Conservation (phyloP, 2,113 vertebrate genomes). For the Brachirus orientalis region DNA sequence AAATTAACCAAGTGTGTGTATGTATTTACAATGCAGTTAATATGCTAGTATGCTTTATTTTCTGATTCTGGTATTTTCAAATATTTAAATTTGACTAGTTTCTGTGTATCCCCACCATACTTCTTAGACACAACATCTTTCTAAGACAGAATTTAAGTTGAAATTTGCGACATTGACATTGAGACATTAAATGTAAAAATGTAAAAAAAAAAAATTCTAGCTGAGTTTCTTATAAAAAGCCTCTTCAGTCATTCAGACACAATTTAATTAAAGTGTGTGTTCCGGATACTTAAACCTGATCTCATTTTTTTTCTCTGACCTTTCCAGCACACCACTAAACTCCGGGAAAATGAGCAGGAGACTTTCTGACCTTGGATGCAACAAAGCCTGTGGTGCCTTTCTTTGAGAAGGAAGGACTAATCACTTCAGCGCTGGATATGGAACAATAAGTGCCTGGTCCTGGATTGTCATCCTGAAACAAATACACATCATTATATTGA, state of each 20-base stretch:
- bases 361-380: slow-evolving; percentile 75
- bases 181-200: no score
- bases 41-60: no score
- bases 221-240: no score
- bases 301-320: neutral
- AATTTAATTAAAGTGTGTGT: neutral
- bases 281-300: neutral
- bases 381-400: slow-evolving; percentile 85
- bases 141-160: no score
- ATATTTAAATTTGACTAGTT: no score
- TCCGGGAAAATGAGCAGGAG: neutral
- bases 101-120: no score
- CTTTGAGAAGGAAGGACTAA: slow-evolving; percentile 81
- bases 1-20: no score
- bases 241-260: neutral
- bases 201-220: no score
- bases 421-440: slow-evolving; percentile 61
- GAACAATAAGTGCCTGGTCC: slow-evolving; percentile 80
- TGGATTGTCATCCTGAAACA: slow-evolving; percentile 79
- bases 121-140: no score
- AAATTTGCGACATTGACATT: no score
- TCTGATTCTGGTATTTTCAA: no score
- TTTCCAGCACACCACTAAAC: neutral
- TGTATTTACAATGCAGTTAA: no score
- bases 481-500: slow-evolving; percentile 25